A percentile compares a stretch with the other conserved stretches of the same genome.
phyloP scores from a whole-genome alignment of 1,140 invertebrate genomes.

The Camponotus vicinus region DNA sequence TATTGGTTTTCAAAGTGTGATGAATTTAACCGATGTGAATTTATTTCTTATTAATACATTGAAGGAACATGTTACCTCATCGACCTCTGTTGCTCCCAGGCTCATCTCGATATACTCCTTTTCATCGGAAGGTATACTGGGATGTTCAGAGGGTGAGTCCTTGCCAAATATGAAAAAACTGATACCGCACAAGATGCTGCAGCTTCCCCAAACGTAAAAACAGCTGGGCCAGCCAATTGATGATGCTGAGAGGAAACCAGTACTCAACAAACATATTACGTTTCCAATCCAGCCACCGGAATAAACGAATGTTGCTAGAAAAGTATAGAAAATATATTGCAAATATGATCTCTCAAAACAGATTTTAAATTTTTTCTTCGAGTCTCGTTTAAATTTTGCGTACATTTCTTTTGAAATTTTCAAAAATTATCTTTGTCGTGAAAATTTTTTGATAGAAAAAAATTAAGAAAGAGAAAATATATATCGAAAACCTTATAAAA shows the following conservation, averaged over 20 bases:
- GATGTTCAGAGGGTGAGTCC: constrained; percentile 86
- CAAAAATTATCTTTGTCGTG: neutral
- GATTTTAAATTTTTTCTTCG: neutral
- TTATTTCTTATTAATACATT: neutral
- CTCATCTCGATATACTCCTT: constrained; percentile 85
- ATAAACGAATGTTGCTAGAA: constrained; percentile 82
- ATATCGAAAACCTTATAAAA: neutral
- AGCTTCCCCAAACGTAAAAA: constrained; percentile 88
- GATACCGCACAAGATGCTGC: constrained; percentile 79
- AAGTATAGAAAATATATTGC: neutral
- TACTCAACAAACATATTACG: constrained; percentile 88
- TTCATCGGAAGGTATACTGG: constrained; percentile 82
- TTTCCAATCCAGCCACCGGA: constrained; percentile 88
- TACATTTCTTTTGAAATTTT: neutral
- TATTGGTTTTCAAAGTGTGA: neutral
- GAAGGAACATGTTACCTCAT: constrained; percentile 77
- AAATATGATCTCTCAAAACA: neutral
- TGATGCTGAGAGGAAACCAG: constrained; percentile 87
- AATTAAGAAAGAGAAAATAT: neutral
- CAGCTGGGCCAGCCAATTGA: constrained; percentile 88
- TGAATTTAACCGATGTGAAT: neutral
- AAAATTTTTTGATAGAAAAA: neutral
- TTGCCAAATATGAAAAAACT: constrained; percentile 82
- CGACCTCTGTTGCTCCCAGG: constrained; percentile 83
- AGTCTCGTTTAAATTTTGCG: neutral